A percentile compares a stretch with the other conserved stretches of the same genome.
phyloP scores from a whole-genome alignment of 2,113 vertebrate species.

The Steatornis caripensis region DNA sequence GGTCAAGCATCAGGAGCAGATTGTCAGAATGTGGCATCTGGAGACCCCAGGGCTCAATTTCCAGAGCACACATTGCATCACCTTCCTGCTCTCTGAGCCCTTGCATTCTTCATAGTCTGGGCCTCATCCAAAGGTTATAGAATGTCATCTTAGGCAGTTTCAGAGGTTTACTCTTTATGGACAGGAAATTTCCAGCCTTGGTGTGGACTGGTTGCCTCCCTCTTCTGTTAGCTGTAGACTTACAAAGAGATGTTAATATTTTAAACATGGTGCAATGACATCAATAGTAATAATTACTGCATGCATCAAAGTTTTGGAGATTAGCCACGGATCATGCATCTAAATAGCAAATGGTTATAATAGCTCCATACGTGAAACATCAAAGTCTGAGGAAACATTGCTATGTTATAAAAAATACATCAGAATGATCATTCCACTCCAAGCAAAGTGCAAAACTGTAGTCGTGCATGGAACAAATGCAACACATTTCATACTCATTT shows the following conservation, averaged over 20 bases:
- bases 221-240: not conserved
- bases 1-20: not conserved
- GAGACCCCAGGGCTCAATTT: not conserved
- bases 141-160: not conserved
- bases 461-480: conserved; percentile 38
- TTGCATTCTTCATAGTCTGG: not conserved
- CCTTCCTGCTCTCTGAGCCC: not conserved
- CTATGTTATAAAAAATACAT: conserved; percentile 70
- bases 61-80: not conserved
- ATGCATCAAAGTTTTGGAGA: conserved; percentile 67
- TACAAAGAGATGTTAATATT: conserved; percentile 23
- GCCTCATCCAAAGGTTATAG: not conserved
- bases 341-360: conserved; percentile 74
- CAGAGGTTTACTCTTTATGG: not conserved
- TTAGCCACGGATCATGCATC: conserved; percentile 76
- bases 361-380: conserved; percentile 76
- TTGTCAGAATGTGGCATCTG: not conserved
- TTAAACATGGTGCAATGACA: conserved; percentile 58
- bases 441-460: not conserved
- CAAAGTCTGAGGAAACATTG: conserved; percentile 67
- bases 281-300: conserved; percentile 72
- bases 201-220: not conserved
- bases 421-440: conserved; percentile 31
- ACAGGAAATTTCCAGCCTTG: not conserved
- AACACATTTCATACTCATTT: conserved; percentile 44